Evolutionary conservation across 2,797 vertebrate species (phyloP).

Genomic region (Sebastes trivittatus): DNA sequence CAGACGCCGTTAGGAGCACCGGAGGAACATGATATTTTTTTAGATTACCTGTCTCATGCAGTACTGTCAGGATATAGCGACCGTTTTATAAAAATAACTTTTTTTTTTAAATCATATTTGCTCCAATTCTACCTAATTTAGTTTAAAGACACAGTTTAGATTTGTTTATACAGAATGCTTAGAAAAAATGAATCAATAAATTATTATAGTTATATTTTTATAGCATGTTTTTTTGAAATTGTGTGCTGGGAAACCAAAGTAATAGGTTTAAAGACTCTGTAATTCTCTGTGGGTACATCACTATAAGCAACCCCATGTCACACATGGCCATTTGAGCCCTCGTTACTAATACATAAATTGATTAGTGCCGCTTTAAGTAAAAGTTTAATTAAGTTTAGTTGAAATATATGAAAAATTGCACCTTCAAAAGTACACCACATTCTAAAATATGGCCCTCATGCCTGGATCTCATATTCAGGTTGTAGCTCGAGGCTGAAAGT

Average conservation of each 20-base stretch:
- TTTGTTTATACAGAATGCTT: too few relatives aligned
- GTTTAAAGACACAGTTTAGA: too few relatives aligned
- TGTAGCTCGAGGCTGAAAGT: background rate
- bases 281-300: too few relatives aligned
- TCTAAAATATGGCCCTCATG: background rate
- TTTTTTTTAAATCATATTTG: too few relatives aligned
- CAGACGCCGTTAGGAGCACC: too few relatives aligned
- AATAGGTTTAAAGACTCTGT: background rate
- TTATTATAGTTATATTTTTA: too few relatives aligned
- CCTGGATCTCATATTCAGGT: background rate
- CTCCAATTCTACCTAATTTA: too few relatives aligned
- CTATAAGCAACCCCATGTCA: background rate
- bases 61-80: too few relatives aligned
- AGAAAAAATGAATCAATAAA: too few relatives aligned
- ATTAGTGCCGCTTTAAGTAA: background rate
- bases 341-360: background rate
- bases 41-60: too few relatives aligned
- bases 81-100: too few relatives aligned
- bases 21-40: too few relatives aligned
- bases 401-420: background rate
- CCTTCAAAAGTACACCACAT: background rate
- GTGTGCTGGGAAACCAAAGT: background rate
- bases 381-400: background rate
- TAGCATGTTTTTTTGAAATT: background rate
- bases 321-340: background rate